Base-by-base conservation (phyloP, 2,797 vertebrate species). In the Kryptopterus vitreolus region DNA sequence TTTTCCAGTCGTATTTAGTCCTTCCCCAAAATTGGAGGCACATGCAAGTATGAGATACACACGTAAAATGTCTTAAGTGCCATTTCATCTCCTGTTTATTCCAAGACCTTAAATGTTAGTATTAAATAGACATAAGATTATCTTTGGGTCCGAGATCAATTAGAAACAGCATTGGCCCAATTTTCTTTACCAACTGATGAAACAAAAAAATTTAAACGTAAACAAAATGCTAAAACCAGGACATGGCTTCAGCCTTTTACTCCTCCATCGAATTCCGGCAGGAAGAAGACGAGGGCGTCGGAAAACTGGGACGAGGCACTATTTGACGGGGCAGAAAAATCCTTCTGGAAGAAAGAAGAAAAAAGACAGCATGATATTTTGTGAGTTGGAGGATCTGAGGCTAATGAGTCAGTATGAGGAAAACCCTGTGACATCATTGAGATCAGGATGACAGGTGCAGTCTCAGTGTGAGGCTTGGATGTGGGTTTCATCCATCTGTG, bases 401-500 rank as follows among this genome's bases (percentile, higher is more conserved):
- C 38, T 63, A 24, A 29, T 77, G 75, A 62, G 61, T 65, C 75
- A 15, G 73, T 76, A 33, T 62, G 18, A 76, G 73, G 57, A 76
- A 76, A 76, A 50, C 73, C 73, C 58, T 33, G 58, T 76, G 73
- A 62, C 43, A 48, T 76, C 57, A 31, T n/a, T 3, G 3, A 11
- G 70, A 38, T 73, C 71, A 26, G 71, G 71, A 73, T 31, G 26
- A 50, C 73, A 61, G 57, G 43, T 31, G 61, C 31, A 26, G 77
- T 52, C 62, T 69, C 81, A 62, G 73, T 62, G 22, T 35, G 73
- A 61, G 46, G 57, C 80, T n/a, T 73, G 71, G 71, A 73, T 26
- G 33, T 58, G 22, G 68, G 24, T 73, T 26, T 13, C 53, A 38
- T 73, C 71, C 53, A 57, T 31, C 52, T 72, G 50, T 72, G 50